Evolutionary conservation across 2,113 vertebrate genomes (phyloP).

Genomic region (Myotis lucifugus): DNA sequence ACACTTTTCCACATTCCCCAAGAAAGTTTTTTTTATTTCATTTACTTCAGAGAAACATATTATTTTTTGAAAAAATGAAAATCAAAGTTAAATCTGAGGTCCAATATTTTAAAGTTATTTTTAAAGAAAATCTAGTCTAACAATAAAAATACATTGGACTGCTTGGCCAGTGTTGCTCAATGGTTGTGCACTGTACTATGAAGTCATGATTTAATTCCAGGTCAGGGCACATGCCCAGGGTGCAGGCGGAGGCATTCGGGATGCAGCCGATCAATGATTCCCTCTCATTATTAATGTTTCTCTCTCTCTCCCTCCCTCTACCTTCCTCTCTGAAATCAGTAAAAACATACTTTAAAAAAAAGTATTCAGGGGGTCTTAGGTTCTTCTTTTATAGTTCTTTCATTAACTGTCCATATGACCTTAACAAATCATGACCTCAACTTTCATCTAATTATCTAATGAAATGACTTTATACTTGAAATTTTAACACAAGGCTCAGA

Average conservation of each 20-base stretch:
- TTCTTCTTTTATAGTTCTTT: background rate
- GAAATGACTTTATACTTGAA: background rate
- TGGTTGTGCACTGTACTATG: too few species aligned
- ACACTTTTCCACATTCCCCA: background rate
- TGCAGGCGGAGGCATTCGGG: too few species aligned
- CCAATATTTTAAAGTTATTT: background rate
- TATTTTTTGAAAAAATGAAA: conserved; percentile 48
- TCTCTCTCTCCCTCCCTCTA: too few species aligned
- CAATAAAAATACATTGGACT: background rate
- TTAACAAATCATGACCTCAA: background rate
- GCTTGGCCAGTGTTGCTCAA: background rate
- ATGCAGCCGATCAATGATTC: too few species aligned
- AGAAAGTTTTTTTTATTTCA: conserved; percentile 14
- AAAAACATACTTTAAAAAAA: too few species aligned
- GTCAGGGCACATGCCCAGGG: too few species aligned
- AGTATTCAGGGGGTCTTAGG: background rate
- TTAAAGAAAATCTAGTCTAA: background rate
- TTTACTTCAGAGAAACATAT: background rate
- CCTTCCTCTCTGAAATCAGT: too few species aligned
- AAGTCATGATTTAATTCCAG: too few species aligned
- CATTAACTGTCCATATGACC: background rate
- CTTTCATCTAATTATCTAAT: background rate
- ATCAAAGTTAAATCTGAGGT: background rate
- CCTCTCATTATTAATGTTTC: too few species aligned
- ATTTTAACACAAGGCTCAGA: conserved; percentile 20